A percentile compares a stretch with the other conserved stretches of the same genome.
These are phyloP conservation scores for Pilophorus perplexus DNA, from an alignment of 2,888 invertebrate genomes.

Conservation along the genomic window DNA sequence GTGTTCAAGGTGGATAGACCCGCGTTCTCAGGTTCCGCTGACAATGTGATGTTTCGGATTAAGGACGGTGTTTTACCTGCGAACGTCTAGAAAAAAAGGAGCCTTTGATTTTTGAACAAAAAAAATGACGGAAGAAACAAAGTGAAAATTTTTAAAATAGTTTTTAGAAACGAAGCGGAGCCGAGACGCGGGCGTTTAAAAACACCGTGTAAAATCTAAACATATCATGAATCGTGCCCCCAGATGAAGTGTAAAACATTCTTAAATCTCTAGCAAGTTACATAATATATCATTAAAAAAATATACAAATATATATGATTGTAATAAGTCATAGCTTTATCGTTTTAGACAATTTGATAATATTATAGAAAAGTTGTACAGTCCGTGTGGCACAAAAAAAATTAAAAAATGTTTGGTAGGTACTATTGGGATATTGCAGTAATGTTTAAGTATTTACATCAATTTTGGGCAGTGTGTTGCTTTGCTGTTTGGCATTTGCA, in stretches of 20 bases:
- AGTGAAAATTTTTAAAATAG: slow-evolving; percentile 30
- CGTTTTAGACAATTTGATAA: slow-evolving; percentile 46
- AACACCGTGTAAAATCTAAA: slow-evolving; percentile 71
- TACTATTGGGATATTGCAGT: slow-evolving; percentile 40
- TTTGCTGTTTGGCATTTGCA: slow-evolving; percentile 45
- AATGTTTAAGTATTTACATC: slow-evolving; percentile 43
- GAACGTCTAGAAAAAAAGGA: neutral
- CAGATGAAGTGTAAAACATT: slow-evolving; percentile 60
- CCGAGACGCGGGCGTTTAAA: slow-evolving; percentile 44
- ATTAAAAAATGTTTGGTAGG: slow-evolving; percentile 36
- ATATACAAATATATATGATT: slow-evolving; percentile 44
- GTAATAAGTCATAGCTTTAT: slow-evolving; percentile 47
- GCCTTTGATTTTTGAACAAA: neutral
- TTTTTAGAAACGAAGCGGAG: slow-evolving; percentile 39
- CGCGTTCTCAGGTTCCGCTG: slow-evolving; percentile 2
- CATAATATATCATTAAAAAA: slow-evolving; percentile 37
- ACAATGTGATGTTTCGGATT: slow-evolving; percentile 10
- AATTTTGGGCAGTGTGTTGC: slow-evolving; percentile 46
- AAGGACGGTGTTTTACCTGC: neutral
- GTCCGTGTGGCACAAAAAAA: slow-evolving; percentile 47
- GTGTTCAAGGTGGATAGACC: slow-evolving; percentile 44
- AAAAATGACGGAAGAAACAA: slow-evolving; percentile 14
- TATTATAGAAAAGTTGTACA: slow-evolving; percentile 46
- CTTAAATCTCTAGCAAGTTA: slow-evolving; percentile 53
- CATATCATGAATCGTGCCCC: slow-evolving; percentile 78